A percentile compares a stretch with the other conserved stretches of the same genome.
phyloP scores from a whole-genome alignment of 1,140 invertebrate species.

The Acarapis woodi region DNA sequence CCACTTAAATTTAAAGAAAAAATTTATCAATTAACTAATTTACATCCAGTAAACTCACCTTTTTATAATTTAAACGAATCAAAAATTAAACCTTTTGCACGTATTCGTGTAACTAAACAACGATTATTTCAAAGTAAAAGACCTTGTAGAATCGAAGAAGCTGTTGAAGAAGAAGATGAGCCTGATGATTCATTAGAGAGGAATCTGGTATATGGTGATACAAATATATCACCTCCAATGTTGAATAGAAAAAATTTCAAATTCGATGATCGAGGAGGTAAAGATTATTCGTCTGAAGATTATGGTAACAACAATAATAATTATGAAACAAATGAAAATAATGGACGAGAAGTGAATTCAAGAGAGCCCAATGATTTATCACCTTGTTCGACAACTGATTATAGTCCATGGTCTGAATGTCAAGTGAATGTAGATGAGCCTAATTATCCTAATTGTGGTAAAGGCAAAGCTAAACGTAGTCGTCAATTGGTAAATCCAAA shows the following conservation, averaged over 20 bases:
- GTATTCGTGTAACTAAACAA: constrained; percentile 15
- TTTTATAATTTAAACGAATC: constrained; percentile 50
- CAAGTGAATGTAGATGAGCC: too few relatives aligned
- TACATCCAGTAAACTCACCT: constrained; percentile 39
- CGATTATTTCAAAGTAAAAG: neutral
- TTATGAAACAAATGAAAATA: neutral
- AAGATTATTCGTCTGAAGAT: neutral
- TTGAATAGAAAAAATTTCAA: constrained; percentile 16
- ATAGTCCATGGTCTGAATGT: constrained; percentile 24
- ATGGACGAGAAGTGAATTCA: neutral
- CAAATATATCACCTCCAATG: constrained; percentile 29
- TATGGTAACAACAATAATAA: neutral
- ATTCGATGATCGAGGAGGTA: neutral
- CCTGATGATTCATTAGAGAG: constrained; percentile 26
- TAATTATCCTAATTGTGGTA: constrained; percentile 24
- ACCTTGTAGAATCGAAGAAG: neutral
- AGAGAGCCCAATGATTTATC: constrained; percentile 2
- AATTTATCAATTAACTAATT: constrained; percentile 58
- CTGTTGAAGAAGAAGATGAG: neutral
- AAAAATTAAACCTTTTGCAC: constrained; percentile 50
- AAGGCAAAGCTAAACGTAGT: constrained; percentile 19
- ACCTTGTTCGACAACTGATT: constrained; percentile 22
- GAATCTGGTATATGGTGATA: constrained; percentile 29
- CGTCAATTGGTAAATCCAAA: constrained; percentile 14
- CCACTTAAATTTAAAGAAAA: constrained; percentile 56